Evolutionary conservation across 1,140 invertebrate species (phyloP).

Genomic region (Bursaphelenchus mucronatus): DNA sequence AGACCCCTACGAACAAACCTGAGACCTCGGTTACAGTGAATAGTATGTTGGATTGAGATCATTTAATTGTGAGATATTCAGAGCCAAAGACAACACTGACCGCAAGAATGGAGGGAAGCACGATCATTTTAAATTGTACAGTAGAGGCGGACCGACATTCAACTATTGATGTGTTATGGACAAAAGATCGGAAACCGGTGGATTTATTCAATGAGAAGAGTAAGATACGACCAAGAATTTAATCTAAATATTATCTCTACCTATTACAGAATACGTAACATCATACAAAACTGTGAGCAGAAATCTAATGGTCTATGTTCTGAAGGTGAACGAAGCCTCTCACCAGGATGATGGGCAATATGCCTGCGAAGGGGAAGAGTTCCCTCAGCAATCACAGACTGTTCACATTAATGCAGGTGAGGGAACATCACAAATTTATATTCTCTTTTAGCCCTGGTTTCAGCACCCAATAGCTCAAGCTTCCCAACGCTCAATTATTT

Average conservation of each 20-base stretch:
- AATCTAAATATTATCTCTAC: too few species aligned
- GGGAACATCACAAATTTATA: not conserved
- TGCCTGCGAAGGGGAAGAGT: conserved; percentile 25
- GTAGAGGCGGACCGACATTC: conserved; percentile 21
- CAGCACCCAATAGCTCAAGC: too few species aligned
- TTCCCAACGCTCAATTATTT: too few species aligned
- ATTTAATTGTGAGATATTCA: conserved; percentile 5
- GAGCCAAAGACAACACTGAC: conserved; percentile 15
- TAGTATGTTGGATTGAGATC: not conserved
- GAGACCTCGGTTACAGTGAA: conserved; percentile 5
- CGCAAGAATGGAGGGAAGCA: conserved; percentile 16
- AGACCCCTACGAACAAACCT: conserved; percentile 2
- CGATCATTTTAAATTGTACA: conserved; percentile 23
- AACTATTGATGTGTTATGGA: conserved; percentile 22
- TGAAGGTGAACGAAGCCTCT: not conserved
- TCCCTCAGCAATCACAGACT: conserved; percentile 17
- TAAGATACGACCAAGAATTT: not conserved
- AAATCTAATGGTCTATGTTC: conserved; percentile 16
- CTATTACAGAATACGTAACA: conserved; percentile 24
- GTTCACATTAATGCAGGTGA: conserved; percentile 22
- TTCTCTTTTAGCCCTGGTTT: not conserved
- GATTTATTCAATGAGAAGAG: conserved; percentile 25
- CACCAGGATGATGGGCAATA: conserved; percentile 21
- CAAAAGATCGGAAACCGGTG: conserved; percentile 17
- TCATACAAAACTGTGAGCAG: conserved; percentile 12